phyloP scores from a whole-genome alignment of 2,797 vertebrate genomes.

The Parauchenoglanis punctatus region DNA sequence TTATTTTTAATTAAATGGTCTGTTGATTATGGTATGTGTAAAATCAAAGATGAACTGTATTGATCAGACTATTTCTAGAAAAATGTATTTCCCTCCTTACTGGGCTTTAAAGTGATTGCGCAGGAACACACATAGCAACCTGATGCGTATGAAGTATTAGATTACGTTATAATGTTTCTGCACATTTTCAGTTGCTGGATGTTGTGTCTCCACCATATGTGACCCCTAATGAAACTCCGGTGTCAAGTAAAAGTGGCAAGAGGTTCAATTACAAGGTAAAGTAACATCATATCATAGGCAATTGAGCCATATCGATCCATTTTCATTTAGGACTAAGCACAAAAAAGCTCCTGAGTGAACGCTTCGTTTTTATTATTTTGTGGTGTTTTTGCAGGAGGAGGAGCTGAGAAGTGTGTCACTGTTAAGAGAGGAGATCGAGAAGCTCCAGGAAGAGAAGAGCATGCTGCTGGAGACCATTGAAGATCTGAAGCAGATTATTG shows the following conservation, averaged over 20 bases:
- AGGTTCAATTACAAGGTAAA: slow-evolving; percentile 85
- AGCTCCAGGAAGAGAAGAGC: slow-evolving; percentile 77
- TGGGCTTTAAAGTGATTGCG: not conserved
- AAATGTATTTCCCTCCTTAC: not conserved
- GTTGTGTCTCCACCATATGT: slow-evolving; percentile 78
- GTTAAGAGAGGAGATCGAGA: slow-evolving; percentile 74
- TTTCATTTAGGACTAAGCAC: not conserved
- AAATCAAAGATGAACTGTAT: not conserved
- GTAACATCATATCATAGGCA: not conserved
- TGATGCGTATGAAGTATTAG: not conserved
- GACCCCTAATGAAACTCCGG: slow-evolving; percentile 80
- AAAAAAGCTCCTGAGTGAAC: too few relatives aligned
- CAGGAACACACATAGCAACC: not conserved
- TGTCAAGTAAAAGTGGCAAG: slow-evolving; percentile 82
- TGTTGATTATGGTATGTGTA: not conserved
- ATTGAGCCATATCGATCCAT: not conserved
- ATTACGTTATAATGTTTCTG: not conserved
- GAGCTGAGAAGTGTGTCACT: slow-evolving; percentile 63
- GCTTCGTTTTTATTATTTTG: slow-evolving; percentile 21
- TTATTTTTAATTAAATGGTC: not conserved
- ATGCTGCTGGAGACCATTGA: slow-evolving; percentile 78
- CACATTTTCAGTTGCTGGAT: slow-evolving; percentile 77
- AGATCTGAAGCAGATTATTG: slow-evolving; percentile 75
- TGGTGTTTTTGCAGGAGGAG: slow-evolving; percentile 70
- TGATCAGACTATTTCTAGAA: not conserved